Conservation (phyloP, 2,797 vertebrate species). For the Clamator glandarius region DNA sequence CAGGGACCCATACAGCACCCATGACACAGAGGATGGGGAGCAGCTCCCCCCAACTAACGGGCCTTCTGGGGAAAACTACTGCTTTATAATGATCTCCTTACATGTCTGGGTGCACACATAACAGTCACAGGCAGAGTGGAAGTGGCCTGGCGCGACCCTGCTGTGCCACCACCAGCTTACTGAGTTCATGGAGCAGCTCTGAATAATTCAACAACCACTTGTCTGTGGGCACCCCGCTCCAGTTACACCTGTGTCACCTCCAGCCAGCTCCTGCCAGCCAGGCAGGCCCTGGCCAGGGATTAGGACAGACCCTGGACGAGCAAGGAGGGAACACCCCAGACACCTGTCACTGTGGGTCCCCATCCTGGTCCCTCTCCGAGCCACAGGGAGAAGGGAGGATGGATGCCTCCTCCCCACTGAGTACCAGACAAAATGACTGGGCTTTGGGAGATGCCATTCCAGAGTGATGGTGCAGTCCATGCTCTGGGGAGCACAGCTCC, state of each 20-base stretch:
- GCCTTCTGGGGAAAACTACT: not conserved
- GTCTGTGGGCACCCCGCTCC: not conserved
- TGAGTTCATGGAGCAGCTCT: not conserved
- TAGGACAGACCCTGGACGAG: fast-evolving
- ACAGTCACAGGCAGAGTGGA: too few relatives aligned
- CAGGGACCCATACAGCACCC: not conserved
- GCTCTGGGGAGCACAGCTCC: not conserved
- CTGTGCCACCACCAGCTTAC: not conserved
- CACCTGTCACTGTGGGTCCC: not conserved
- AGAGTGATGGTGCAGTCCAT: not conserved
- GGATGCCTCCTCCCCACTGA: not conserved
- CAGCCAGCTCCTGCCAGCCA: not conserved
- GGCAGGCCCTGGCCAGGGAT: not conserved
- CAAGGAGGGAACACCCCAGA: not conserved
- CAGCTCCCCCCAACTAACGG: not conserved
- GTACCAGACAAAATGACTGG: not conserved
- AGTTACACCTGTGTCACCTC: not conserved
- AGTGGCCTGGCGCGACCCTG: not conserved
- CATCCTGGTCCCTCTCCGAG: fast-evolving
- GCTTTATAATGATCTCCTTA: not conserved
- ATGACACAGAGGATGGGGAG: not conserved
- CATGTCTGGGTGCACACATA: not conserved
- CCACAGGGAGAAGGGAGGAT: not conserved
- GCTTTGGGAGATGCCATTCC: fast-evolving
- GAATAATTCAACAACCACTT: constrained; percentile 4